Conservation (phyloP, 2,113 vertebrate genomes). For the Alaudala cheleensis region DNA sequence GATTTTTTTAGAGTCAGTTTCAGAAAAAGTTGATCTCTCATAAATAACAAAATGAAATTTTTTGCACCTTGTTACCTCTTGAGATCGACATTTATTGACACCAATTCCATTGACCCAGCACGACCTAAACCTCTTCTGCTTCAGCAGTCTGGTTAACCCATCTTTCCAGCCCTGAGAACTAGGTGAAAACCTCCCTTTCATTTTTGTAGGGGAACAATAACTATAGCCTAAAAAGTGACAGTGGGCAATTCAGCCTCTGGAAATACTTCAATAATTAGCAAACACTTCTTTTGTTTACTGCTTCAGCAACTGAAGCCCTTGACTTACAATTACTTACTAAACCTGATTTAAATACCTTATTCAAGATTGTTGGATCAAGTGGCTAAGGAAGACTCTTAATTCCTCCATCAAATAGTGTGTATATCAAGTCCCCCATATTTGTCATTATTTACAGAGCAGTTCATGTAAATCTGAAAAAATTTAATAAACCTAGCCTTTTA, state of each 20-base stretch:
- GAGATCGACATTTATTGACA: neutral
- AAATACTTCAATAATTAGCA: neutral
- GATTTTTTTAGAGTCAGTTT: neutral
- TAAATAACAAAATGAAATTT: neutral
- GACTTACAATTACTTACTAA: neutral
- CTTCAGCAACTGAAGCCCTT: neutral
- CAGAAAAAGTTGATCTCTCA: neutral
- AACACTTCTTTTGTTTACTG: neutral
- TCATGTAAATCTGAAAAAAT: neutral
- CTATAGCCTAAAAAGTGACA: neutral
- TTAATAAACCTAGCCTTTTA: neutral
- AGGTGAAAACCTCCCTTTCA: neutral
- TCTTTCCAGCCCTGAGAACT: neutral
- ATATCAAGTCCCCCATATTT: neutral
- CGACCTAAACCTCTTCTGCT: neutral
- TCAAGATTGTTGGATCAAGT: neutral
- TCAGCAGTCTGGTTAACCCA: neutral
- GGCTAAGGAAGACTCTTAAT: neutral
- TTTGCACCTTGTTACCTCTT: neutral
- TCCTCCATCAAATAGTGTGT: neutral
- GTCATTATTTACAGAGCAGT: neutral
- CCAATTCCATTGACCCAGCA: neutral
- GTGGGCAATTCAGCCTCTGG: neutral
- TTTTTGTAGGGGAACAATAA: neutral
- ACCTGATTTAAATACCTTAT: neutral